phyloP scores from a whole-genome alignment of 92 coral and sea anemone genomes.

The Palythoa heliodiscus region DNA sequence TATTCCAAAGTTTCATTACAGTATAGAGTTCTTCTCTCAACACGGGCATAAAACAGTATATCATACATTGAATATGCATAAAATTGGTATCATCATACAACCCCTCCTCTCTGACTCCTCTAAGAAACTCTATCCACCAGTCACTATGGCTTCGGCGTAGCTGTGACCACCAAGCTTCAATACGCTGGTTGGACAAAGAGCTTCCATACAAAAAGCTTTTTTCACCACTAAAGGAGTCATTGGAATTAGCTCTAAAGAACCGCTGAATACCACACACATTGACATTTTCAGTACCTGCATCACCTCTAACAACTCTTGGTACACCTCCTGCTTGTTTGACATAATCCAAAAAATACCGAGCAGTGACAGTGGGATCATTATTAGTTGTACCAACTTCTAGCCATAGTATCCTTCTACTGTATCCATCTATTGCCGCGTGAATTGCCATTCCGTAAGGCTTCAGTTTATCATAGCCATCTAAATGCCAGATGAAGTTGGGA shows the following conservation, averaged over 20 bases:
- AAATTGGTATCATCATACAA: slow-evolving; percentile 57
- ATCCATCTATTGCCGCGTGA: slow-evolving; percentile 61
- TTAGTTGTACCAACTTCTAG: slow-evolving; percentile 65
- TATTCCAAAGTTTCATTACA: neutral
- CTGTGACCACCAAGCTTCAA: slow-evolving; percentile 59
- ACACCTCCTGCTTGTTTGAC: slow-evolving; percentile 62
- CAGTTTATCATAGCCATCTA: slow-evolving; percentile 64
- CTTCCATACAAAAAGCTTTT: slow-evolving; percentile 58
- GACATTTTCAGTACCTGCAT: slow-evolving; percentile 72
- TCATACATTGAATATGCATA: slow-evolving; percentile 62
- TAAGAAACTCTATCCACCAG: slow-evolving; percentile 66
- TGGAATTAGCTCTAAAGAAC: slow-evolving; percentile 44
- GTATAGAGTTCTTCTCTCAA: too few species aligned
- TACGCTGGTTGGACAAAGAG: slow-evolving; percentile 61
- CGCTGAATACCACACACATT: slow-evolving; percentile 70
- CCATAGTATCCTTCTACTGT: slow-evolving; percentile 61
- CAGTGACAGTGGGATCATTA: slow-evolving; percentile 67
- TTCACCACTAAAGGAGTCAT: slow-evolving; percentile 8
- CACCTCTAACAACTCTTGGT: slow-evolving; percentile 54
- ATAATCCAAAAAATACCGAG: slow-evolving; percentile 58
- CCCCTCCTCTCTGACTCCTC: slow-evolving; percentile 43
- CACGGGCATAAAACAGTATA: slow-evolving; percentile 58
- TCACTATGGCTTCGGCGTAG: slow-evolving; percentile 44
- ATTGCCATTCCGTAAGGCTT: slow-evolving; percentile 45
- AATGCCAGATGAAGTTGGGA: slow-evolving; percentile 59